phyloP scores from a whole-genome alignment of 2,888 invertebrate species.

The Cerceris ruficornis region DNA sequence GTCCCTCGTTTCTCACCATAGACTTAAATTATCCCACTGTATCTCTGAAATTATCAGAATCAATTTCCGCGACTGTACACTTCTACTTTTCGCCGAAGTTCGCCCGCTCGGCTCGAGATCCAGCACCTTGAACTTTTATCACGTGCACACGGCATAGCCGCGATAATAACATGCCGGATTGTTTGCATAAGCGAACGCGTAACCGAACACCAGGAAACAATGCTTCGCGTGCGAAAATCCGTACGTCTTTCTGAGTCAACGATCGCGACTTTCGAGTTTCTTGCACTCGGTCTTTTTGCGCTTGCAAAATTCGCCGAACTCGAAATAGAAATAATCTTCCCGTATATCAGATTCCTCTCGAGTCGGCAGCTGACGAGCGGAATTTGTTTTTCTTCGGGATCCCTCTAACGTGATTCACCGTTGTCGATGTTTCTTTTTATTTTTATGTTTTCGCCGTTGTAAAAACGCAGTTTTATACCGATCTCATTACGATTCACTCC shows the following conservation, averaged over 20 bases:
- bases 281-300: constrained; percentile 42
- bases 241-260: constrained; percentile 42
- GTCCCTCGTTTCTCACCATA: too few relatives aligned
- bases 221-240: constrained; percentile 50
- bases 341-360: background rate
- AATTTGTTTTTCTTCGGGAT: too few relatives aligned
- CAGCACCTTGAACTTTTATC: constrained; percentile 62
- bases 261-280: constrained; percentile 43
- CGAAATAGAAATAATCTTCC: constrained; percentile 41
- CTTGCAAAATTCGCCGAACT: constrained; percentile 9
- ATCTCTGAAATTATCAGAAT: too few relatives aligned
- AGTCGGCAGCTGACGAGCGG: background rate
- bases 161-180: constrained; percentile 49
- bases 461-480: too few relatives aligned
- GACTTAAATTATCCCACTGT: too few relatives aligned
- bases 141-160: constrained; percentile 43
- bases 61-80: too few relatives aligned
- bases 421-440: too few relatives aligned
- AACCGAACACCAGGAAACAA: constrained; percentile 59
- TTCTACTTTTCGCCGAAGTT: too few relatives aligned
- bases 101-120: constrained; percentile 22
- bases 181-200: constrained; percentile 58
- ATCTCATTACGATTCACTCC: too few relatives aligned
- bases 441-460: too few relatives aligned
- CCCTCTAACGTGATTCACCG: too few relatives aligned